These are phyloP conservation scores for Cyanoderma ruficeps DNA, from an alignment of 2,113 vertebrate species.

Conservation along the genomic window DNA sequence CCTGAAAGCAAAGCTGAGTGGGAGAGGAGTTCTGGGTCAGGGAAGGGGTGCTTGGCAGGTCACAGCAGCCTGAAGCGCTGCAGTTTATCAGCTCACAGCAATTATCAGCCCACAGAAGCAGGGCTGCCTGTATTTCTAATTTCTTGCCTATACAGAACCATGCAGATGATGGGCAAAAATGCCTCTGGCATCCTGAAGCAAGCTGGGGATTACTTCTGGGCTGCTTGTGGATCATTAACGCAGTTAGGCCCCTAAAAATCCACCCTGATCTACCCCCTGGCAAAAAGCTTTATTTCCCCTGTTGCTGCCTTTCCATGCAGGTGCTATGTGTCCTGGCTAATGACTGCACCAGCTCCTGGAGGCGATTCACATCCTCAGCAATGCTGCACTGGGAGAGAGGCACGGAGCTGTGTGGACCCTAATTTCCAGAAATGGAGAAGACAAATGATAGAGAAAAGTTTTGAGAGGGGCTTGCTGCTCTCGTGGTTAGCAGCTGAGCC, in stretches of 20 bases:
- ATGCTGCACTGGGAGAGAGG: neutral
- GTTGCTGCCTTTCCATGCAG: neutral
- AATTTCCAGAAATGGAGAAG: neutral
- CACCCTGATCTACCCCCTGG: neutral
- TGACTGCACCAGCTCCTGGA: neutral
- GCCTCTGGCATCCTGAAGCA: neutral
- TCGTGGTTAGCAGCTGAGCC: neutral
- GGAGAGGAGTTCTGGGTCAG: neutral
- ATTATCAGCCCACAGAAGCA: neutral
- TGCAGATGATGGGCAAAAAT: neutral
- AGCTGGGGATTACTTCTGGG: neutral
- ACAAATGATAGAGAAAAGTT: neutral
- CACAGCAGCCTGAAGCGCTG: neutral
- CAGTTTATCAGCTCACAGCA: neutral
- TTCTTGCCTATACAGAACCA: neutral
- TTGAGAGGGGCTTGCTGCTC: neutral
- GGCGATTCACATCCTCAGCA: neutral
- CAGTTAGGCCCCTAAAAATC: neutral
- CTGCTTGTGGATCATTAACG: neutral
- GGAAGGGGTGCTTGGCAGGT: neutral
- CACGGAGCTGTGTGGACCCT: neutral
- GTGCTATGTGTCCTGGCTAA: neutral
- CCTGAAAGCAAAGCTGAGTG: slow-evolving; percentile 31
- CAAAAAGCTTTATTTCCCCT: neutral
- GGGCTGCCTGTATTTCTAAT: neutral